These are phyloP conservation scores for Leptinotarsa defecta DNA, from an alignment of 1,140 invertebrate genomes.

Conservation along the genomic window DNA sequence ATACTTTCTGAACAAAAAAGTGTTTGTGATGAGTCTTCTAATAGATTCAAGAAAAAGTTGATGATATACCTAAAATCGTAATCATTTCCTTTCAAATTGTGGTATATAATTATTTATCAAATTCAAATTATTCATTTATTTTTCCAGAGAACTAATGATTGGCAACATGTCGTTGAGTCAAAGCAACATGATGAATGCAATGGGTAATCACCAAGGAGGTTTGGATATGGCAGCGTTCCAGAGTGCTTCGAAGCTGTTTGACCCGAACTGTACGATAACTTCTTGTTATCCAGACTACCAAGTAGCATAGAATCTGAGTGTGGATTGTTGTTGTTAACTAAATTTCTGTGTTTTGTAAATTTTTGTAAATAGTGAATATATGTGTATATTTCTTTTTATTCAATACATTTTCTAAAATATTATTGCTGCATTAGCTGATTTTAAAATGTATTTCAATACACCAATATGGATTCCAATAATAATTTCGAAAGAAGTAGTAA, in stretches of 20 bases:
- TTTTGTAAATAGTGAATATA: slow-evolving; percentile 17
- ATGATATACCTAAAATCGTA: no score
- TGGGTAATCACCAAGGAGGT: slow-evolving; percentile 42
- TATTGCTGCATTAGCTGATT: no score
- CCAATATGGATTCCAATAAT: no score
- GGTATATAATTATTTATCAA: no score
- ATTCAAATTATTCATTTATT: no score
- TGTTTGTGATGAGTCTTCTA: no score
- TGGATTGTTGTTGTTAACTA: neutral
- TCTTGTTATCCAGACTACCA: slow-evolving; percentile 52
- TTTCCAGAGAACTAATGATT: slow-evolving; percentile 51
- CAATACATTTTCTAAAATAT: neutral
- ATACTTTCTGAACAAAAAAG: no score
- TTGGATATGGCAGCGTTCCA: slow-evolving; percentile 54
- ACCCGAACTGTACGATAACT: slow-evolving; percentile 48
- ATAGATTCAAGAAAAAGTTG: no score
- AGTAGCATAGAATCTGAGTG: slow-evolving; percentile 32
- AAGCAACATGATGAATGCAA: slow-evolving; percentile 35
- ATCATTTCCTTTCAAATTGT: no score
- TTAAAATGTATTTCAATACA: no score
- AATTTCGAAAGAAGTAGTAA: no score
- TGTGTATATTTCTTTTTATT: slow-evolving; percentile 10
- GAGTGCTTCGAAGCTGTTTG: slow-evolving; percentile 53
- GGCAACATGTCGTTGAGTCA: slow-evolving; percentile 38
- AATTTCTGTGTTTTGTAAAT: slow-evolving; percentile 16